Evolutionary conservation across 92 coral and sea anemone genomes (phyloP), one percentile per base, ranked within the genome.

Genomic region (Porites lobata): DNA sequence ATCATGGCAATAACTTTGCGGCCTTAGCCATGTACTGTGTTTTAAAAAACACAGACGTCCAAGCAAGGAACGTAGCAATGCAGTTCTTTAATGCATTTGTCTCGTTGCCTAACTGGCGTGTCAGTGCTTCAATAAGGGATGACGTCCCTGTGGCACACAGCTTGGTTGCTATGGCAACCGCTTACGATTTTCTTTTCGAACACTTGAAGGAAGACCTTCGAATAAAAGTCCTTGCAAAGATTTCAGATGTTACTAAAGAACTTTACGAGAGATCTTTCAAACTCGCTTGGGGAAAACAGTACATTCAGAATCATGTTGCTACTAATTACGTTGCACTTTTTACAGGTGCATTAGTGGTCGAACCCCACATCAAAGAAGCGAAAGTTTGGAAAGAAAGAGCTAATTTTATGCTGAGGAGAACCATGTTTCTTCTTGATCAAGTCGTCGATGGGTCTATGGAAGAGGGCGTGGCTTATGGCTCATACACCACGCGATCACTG

Each of bases 121-220:
- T 93, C 9, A 86, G 80, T 22, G 69, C 81, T 9, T 79, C 32
- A 29, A 66, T 93, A 62, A 43, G 73, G 3, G 99, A 98, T 83
- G 99, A 96, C 54, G 98, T 98, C 0, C 99, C 99, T 0, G 95
- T 96, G 65, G 96, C 99, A 66, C 99, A 98, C 75, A 83, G 92
- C 29, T 54, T 98, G 57, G 94, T 93, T 19, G 99, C 94, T 66
- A 71, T 96, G 63, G 98, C 92, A 68, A 98, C 96, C 10, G 98
- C 98, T 1, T 96, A 92, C 38, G 99, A 98, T 72, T 92, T 94
- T 47, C 88, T 98, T 11, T 76, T 93, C 87, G 79, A 79, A 17
- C 56, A 76, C 32, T 88, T 96, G 24, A 82, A 94, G 51, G 86
- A 80, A 13, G 56, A 17, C 11, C 93, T 90, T 71, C 93, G 92